Percentiles rank a stretch among this genome's conserved stretches.
These are phyloP conservation scores for Muscicapa striata DNA, from an alignment of 2,797 vertebrate genomes.

Conservation along the genomic window DNA sequence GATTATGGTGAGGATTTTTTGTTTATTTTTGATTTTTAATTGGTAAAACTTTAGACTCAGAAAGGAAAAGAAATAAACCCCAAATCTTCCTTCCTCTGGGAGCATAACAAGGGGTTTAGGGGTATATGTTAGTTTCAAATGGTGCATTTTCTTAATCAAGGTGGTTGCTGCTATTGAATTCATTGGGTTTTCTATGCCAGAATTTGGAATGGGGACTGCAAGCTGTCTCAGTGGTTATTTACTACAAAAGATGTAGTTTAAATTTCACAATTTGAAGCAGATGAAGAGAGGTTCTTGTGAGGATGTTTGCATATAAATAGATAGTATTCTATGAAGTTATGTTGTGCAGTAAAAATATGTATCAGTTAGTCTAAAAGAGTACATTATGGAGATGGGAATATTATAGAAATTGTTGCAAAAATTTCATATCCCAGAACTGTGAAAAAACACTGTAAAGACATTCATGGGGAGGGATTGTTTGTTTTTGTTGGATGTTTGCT, in stretches of 20 bases:
- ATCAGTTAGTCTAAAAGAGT: not conserved
- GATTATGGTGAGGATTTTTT: too few relatives aligned
- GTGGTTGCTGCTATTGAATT: not conserved
- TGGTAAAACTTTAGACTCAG: not conserved
- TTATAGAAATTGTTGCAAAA: not conserved
- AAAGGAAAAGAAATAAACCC: not conserved
- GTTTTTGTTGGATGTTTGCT: not conserved
- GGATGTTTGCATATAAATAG: not conserved
- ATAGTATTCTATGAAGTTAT: not conserved
- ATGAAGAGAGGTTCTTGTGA: not conserved
- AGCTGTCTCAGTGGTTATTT: not conserved
- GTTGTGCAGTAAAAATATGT: not conserved
- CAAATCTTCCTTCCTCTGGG: not conserved
- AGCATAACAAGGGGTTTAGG: not conserved
- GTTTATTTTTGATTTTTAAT: not conserved
- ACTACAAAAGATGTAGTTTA: not conserved
- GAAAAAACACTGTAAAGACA: not conserved
- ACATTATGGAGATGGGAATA: not conserved
- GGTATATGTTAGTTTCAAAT: not conserved
- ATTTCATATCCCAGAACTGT: not conserved
- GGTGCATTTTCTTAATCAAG: not conserved
- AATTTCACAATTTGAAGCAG: not conserved
- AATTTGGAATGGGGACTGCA: not conserved
- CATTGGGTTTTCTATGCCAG: not conserved
- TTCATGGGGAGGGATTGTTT: fast-evolving